Base-by-base conservation (phyloP, 2,797 vertebrate species). In the Sarcophilus harrisii region DNA sequence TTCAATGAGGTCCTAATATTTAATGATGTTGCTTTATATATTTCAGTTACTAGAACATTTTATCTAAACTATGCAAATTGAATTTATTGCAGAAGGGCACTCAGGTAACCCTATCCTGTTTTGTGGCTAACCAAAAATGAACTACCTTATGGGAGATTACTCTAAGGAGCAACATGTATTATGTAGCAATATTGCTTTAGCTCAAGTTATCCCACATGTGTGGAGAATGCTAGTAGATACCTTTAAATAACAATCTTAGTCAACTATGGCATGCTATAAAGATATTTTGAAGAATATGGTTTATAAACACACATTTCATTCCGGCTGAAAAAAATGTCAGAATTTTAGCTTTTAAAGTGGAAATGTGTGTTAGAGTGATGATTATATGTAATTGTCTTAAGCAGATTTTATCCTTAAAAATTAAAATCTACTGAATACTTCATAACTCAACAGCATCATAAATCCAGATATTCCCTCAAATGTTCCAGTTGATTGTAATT, bases 1-100 rank as follows among this genome's bases (percentile, higher is more conserved):
- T 90, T 87, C 32, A 45, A 55, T 95, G 52, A 94, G 81, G 90
- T 16, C 6, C 96, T 93, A 93, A 94, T 96, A 94, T 60, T 92
- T 94, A 57, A 90, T 58, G 6, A 14, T 91, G 28, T 29, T 94
- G 10, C 27, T 96, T 95, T 94, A 95, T 90, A 87, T 62, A 92
- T 45, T 24, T 93, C 4, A 27, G 87, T 90, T 90, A 6, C 91
- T 94, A 27, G 89, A 73, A 18, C 89, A 81, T 28, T 4, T 0
- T 49, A 92, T 18, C 4, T 3, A 92, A 59, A 14, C 18, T 58
- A 9, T 28, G 5, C 87, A 66, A 62, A 13, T 92, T 90, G 49
- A 93, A 95, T 94, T 94, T 94, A 10, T 92, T 18, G 81, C 30
- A 92, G 29, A 93, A 95, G 95, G 11, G 29, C 28, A 73, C 38